These are phyloP conservation scores for Cercopithecus diana DNA, from an alignment of 2,797 vertebrate genomes.

Conservation along the genomic window DNA sequence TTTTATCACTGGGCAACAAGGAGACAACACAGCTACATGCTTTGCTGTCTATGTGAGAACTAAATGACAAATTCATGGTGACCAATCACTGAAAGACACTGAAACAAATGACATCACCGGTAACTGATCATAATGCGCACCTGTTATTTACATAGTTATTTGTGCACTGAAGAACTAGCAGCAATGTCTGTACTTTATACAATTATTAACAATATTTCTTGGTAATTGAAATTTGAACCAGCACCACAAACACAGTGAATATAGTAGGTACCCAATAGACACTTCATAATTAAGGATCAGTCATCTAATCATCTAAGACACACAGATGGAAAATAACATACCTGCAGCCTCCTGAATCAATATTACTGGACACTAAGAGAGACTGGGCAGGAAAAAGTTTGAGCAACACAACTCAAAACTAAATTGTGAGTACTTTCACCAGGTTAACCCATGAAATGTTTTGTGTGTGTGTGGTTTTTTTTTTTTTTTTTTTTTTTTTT, in stretches of 20 bases:
- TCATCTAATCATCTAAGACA: neutral
- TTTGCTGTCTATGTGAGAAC: neutral
- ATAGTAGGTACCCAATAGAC: neutral
- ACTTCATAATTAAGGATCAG: neutral
- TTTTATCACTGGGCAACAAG: neutral
- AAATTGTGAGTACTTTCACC: neutral
- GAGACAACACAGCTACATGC: neutral
- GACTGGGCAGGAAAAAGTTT: neutral
- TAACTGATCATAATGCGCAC: neutral
- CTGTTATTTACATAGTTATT: neutral
- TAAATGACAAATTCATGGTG: neutral
- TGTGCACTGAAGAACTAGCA: neutral
- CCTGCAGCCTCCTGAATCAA: neutral
- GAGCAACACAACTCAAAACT: neutral
- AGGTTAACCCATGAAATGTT: neutral
- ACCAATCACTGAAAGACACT: neutral
- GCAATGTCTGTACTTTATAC: neutral
- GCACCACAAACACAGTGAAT: neutral
- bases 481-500: no score
- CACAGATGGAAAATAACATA: neutral
- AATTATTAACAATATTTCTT: neutral
- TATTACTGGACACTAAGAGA: neutral
- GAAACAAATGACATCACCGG: neutral
- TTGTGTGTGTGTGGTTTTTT: neutral
- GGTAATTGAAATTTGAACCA: neutral